Evolutionary conservation across 2,113 vertebrate genomes (phyloP), one percentile per base, ranked within the genome.

Genomic region (Myrmecobius fasciatus): DNA sequence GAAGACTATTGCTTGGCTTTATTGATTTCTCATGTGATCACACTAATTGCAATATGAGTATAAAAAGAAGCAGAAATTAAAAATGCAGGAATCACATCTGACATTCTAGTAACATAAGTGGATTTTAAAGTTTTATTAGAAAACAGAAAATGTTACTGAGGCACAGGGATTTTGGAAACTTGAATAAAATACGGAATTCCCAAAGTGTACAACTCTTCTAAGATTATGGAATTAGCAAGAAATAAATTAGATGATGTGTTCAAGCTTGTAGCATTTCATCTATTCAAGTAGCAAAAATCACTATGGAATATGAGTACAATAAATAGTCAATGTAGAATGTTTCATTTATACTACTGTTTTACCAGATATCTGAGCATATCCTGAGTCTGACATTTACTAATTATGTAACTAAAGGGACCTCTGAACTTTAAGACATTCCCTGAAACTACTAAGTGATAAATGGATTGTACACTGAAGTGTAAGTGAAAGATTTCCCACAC

Each of bases 251-350:
- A 17, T 8, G 14, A 2, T 31, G 5, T 22, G 22, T 52, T 47
- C 89, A 91, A 92, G 90, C 20, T 67, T 48, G 52, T 49, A 60
- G 36, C 5, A 51, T 0, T 75, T 91, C 53, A 91, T 48, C 28
- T 28, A 94, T 51, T 25, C 20, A 14, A 91, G 91, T 46, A 53
- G 54, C 8, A 67, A 47, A 96, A 92, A 91, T 93, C 92, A 94
- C 6, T 89, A 90, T 52, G 26, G 46, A 92, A 91, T 46, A 95
- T 26, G 22, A 43, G 46, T 3, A 92, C 49, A 17, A 28, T 26
- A 46, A 56, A 93, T 14, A 53, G 48, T 20, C 91, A 56, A 46
- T 60, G 25, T 14, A 60, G 48, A 94, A 93, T 91, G 89, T 83
- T 91, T 28, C 17, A 36, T 43, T n/a, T 75, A 20, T 75, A 75